Conservation (phyloP, 2,113 vertebrate genomes). For the Protobothrops flavoviridis region DNA sequence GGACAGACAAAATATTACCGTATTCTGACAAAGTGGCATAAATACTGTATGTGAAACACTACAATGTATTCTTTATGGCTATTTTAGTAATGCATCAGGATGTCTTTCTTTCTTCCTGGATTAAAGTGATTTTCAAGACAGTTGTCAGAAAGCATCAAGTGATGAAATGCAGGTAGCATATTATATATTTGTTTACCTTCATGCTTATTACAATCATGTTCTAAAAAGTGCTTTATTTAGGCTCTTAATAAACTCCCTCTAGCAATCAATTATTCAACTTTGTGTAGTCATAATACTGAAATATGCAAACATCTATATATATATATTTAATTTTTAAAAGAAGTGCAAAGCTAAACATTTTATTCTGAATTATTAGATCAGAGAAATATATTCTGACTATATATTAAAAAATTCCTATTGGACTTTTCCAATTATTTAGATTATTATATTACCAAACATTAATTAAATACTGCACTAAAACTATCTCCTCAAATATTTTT, state of each 20-base stretch:
- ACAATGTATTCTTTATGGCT: slow-evolving; percentile 54
- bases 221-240: slow-evolving; percentile 69
- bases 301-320: slow-evolving; percentile 53
- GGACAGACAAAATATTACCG: slow-evolving; percentile 17
- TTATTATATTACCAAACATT: neutral
- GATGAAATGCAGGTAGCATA: slow-evolving; percentile 67
- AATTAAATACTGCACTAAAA: neutral
- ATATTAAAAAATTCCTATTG: slow-evolving; percentile 38
- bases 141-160: slow-evolving; percentile 62
- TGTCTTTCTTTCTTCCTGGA: slow-evolving; percentile 52
- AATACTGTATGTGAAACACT: slow-evolving; percentile 36
- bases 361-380: slow-evolving; percentile 8
- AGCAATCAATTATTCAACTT: slow-evolving; percentile 71
- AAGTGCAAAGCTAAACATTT: slow-evolving; percentile 39
- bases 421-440: neutral
- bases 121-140: slow-evolving; percentile 61
- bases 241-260: slow-evolving; percentile 71
- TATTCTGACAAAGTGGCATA: slow-evolving; percentile 42
- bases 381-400: neutral
- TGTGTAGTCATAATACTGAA: slow-evolving; percentile 58
- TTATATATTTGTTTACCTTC: slow-evolving; percentile 65
- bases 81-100: slow-evolving; percentile 50
- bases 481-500: neutral
- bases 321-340: slow-evolving; percentile 50
- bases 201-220: slow-evolving; percentile 63